These are phyloP conservation scores for Entomobrya proxima DNA, from an alignment of 2,888 invertebrate species.

Conservation along the genomic window DNA sequence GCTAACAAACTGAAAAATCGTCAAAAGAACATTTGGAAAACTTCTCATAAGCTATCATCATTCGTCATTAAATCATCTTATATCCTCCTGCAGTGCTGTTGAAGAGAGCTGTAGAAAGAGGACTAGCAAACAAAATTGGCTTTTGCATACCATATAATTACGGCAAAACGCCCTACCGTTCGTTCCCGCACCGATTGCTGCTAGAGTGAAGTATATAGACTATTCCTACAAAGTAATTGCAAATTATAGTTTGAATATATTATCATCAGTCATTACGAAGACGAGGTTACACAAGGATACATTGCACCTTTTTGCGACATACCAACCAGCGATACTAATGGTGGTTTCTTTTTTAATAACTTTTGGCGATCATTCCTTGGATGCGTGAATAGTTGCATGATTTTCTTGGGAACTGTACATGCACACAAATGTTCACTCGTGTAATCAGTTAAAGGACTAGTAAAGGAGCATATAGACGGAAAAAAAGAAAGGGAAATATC, in stretches of 20 bases:
- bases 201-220: neutral
- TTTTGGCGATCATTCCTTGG: conserved; percentile 43
- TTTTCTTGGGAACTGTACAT: conserved; percentile 20
- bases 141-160: conserved; percentile 1
- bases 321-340: neutral
- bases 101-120: neutral
- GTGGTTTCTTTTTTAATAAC: neutral
- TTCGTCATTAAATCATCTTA: neutral
- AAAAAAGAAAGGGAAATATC: neutral
- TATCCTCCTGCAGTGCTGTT: too few relatives aligned
- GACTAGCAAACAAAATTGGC: neutral
- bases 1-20: too few relatives aligned
- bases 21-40: conserved; percentile 17
- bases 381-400: conserved; percentile 49
- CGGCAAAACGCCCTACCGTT: neutral
- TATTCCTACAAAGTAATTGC: neutral
- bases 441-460: neutral
- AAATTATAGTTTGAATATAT: conserved; percentile 23
- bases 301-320: neutral
- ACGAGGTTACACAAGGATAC: conserved; percentile 31
- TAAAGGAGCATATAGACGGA: neutral
- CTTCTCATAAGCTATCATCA: conserved; percentile 31
- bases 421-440: neutral
- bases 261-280: neutral
- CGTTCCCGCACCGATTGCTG: neutral